Percentiles rank a stretch among this genome's conserved stretches.
These are phyloP conservation scores for Pteruthius melanotis DNA, from an alignment of 2,113 vertebrate genomes.

Conservation along the genomic window DNA sequence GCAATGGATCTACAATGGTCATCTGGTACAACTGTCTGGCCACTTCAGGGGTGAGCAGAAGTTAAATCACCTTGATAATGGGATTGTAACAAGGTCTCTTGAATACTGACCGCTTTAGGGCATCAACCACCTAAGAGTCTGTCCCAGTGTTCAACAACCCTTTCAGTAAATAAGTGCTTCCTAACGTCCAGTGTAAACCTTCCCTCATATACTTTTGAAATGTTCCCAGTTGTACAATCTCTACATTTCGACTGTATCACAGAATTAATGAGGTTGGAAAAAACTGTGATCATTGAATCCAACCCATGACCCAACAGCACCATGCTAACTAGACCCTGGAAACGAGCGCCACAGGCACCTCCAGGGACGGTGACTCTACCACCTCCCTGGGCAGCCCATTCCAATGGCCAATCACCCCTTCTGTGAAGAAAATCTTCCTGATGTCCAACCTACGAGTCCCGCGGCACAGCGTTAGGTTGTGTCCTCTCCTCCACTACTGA, in stretches of 20 bases:
- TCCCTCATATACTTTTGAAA: rapidly evolving
- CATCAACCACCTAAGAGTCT: not conserved
- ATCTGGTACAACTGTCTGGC: not conserved
- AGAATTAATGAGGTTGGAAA: not conserved
- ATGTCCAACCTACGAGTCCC: not conserved
- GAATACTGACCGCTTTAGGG: not conserved
- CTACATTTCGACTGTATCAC: not conserved
- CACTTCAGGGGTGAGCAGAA: not conserved
- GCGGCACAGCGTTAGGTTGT: rapidly evolving
- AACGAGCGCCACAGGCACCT: no score
- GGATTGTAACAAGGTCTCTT: not conserved
- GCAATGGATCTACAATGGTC: not conserved
- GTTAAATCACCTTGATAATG: rapidly evolving
- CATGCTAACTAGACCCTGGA: rapidly evolving
- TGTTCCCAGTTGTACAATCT: rapidly evolving
- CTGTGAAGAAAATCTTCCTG: not conserved
- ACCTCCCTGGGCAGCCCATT: no score
- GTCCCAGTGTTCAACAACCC: not conserved
- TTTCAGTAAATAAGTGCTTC: not conserved
- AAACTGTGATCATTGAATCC: not conserved
- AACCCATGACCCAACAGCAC: not conserved
- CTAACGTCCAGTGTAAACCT: not conserved
- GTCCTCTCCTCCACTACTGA: no score
- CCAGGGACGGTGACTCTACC: not conserved
- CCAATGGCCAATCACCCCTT: no score